A percentile compares a stretch with the other conserved stretches of the same genome.
phyloP scores from a whole-genome alignment of 2,888 invertebrate genomes.

The Patella pellucida region DNA sequence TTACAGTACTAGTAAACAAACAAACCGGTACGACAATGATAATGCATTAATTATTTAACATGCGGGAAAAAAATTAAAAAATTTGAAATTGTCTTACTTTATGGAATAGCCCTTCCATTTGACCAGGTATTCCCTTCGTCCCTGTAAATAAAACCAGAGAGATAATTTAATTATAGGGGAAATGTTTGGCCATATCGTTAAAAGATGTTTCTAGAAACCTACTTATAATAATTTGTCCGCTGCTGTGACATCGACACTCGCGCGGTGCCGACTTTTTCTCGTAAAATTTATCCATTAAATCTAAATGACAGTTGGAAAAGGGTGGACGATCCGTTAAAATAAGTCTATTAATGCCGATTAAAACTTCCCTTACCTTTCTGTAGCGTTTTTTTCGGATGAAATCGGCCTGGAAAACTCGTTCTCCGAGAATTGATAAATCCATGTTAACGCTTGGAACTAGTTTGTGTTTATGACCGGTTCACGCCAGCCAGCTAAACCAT shows the following conservation, averaged over 20 bases:
- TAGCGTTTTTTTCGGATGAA: constrained; percentile 8
- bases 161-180: neutral
- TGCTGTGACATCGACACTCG: no score
- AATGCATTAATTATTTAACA: neutral
- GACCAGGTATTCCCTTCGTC: neutral
- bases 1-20: neutral
- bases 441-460: neutral
- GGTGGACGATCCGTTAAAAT: no score
- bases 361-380: neutral
- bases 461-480: neutral
- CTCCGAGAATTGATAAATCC: constrained; percentile 11
- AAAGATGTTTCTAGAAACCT: no score
- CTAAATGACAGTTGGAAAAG: no score
- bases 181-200: no score
- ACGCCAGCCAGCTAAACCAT: no score
- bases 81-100: neutral
- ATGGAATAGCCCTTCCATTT: neutral
- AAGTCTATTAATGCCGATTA: no score
- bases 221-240: no score
- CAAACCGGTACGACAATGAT: no score
- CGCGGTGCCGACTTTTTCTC: no score
- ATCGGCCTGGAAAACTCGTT: constrained; percentile 7
- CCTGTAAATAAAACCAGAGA: neutral
- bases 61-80: neutral
- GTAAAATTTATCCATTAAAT: no score